A percentile compares a stretch with the other conserved stretches of the same genome.
Evolutionary conservation across 2,113 vertebrate genomes (phyloP).

Genomic region (human): DNA sequence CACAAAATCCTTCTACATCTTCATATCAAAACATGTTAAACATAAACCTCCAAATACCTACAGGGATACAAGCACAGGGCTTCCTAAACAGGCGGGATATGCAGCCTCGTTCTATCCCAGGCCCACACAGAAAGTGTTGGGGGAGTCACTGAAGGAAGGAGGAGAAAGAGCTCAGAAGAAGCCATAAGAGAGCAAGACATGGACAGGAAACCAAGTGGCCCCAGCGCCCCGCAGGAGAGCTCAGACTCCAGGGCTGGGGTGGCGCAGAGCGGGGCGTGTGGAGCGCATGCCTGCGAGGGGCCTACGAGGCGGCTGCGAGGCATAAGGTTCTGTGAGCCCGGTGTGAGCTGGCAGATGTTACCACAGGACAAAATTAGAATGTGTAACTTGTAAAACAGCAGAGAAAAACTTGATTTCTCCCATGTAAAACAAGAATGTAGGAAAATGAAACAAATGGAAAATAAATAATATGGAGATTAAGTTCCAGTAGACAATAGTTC

Average conservation of each 20-base stretch:
- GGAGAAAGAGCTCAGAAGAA: not conserved
- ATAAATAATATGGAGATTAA: not conserved
- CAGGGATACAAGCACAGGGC: not conserved
- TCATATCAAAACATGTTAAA: not conserved
- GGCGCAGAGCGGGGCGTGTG: not conserved
- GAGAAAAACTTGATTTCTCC: not conserved
- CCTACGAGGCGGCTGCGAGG: not conserved
- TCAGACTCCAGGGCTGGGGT: too few relatives aligned
- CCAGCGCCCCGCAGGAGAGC: too few relatives aligned
- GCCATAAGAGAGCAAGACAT: not conserved
- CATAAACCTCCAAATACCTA: not conserved
- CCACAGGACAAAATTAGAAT: not conserved
- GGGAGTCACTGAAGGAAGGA: not conserved
- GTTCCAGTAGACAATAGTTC: not conserved
- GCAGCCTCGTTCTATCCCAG: not conserved
- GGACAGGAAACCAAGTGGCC: not conserved
- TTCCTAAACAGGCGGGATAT: not conserved
- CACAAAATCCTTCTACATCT: not conserved
- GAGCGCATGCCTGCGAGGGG: not conserved
- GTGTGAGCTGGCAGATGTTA: not conserved
- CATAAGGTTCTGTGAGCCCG: not conserved
- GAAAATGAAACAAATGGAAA: not conserved
- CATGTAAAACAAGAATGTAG: not conserved
- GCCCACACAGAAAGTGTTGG: not conserved
- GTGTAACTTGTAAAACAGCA: not conserved